Evolutionary conservation across 2,888 invertebrate genomes (phyloP), one percentile per base, ranked within the genome.

Genomic region (Zeuzera pyrina): DNA sequence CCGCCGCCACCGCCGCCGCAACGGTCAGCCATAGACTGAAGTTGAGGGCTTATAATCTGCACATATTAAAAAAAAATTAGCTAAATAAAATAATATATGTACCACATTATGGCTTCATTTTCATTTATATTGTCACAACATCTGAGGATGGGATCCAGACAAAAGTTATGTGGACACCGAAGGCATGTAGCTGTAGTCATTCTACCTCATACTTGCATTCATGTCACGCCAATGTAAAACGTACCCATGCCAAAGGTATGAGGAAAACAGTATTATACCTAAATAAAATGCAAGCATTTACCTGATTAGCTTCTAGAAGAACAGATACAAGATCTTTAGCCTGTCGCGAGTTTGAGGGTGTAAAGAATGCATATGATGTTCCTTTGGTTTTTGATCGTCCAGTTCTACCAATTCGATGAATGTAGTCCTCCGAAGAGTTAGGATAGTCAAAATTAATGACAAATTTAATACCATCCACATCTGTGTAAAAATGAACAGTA

Each of bases 401-500:
- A 24, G 97, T 97, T 56, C 97, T 90, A 36, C 97, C 97, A 72
- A 97, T 97, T 42, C 97, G 90, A 78, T 97, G 97, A 57, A 97
- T 94, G 71, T 97, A 97, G 78, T 97, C 96, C 73, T 97, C 97
- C 33, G 95, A 94, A 38, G 94, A 95, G 73, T 93, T 93, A 34
- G 97, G 97, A 78, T 95, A 97, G 85, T 97, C 97, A 86, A 92
- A 96, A 86, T 97, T 97, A 69, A 97, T 94, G 47, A 97, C 97
- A 85, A 92, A 95, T 84, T 95, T 95, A 60, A 97, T 95, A 66
- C 96, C 96, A 71, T 95, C 95, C 63, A 97, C 96, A 89, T 97
- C 96, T 97, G 87, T n/a, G n/a, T n/a, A 81, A 73, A 50, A 21
- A 31, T 15, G 8, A 19, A 12, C 7, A 3, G 30, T 38, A 27